Conservation (phyloP, 2,888 invertebrate species). For the Cinara cedri region DNA sequence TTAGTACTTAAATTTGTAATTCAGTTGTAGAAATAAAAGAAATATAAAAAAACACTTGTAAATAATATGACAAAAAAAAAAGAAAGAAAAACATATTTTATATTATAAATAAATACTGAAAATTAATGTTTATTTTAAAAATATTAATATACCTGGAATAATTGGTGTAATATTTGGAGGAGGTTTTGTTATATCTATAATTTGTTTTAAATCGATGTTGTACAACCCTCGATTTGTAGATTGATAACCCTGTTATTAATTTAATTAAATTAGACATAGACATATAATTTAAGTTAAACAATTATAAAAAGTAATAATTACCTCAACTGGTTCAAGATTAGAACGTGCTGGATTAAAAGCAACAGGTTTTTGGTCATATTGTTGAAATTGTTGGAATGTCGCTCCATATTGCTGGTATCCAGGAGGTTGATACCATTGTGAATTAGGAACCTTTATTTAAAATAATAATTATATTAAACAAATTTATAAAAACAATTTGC, state of each 20-base stretch:
- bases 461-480: conserved; percentile 2
- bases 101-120: neutral
- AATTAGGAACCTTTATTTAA: conserved; percentile 34
- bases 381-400: conserved; percentile 49
- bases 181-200: conserved; percentile 49
- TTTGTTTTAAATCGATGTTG: conserved; percentile 48
- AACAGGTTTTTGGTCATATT: conserved; percentile 46
- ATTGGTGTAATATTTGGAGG: conserved; percentile 45
- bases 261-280: neutral
- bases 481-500: too few relatives aligned
- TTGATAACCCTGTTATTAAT: conserved; percentile 43
- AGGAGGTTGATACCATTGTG: conserved; percentile 44
- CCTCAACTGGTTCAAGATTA: conserved; percentile 49
- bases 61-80: neutral
- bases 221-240: conserved; percentile 42
- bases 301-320: conserved; percentile 4
- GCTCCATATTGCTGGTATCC: conserved; percentile 50
- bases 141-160: conserved; percentile 33
- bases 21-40: neutral
- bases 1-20: conserved; percentile 20
- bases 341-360: conserved; percentile 23
- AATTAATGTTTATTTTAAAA: neutral
- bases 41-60: neutral
- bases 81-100: neutral
- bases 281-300: neutral